Evolutionary conservation across 1,140 invertebrate species (phyloP), one percentile per base, ranked within the genome.

Genomic region (Chionoecetes opilio): DNA sequence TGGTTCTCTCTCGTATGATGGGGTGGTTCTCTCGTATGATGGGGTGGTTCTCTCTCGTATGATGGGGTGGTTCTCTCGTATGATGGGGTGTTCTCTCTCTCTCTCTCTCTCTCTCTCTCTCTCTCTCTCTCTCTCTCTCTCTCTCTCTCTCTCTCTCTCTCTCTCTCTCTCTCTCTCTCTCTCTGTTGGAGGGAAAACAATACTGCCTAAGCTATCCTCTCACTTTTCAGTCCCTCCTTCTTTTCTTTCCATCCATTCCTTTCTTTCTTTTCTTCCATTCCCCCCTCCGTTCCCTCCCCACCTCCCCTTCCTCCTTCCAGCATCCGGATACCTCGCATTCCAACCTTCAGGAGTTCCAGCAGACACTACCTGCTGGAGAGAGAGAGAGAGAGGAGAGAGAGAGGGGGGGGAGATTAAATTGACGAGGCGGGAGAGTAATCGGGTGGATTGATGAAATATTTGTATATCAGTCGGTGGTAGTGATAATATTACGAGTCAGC

Each of bases 141-240:
- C 87, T 89, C 87, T 89, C 87, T 89, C 87, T 89, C 87, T 89
- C 87, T 89, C 89, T 91, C 89, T 91, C 89, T 91, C 89, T 91
- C 89, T 91, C 89, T 91, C 89, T 91, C 89, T 91, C 89, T 91
- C 89, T 91, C 89, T 91, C 89, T 91, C 89, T 91, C 89, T 91
- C 89, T 91, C 38, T 3, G 53, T 8, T 63, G 53, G 17, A 21
- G 21, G 53, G 53, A 21, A 63, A 26, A 21, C 21, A 63, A 2
- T 21, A 9, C 21, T 63, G 21, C 53, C 53, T 63, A 3, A 46
- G 6, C 53, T 63, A 63, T 6, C 17, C 89, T 53, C 46, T 63
- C 46, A n/a, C n/a, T n/a, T n/a, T n/a, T n/a, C n/a, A n/a, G n/a
- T 91, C 89, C 31, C 89, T 63, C 46, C 75, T 46, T 63, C 89